Conservation (phyloP, 2,113 vertebrate genomes). For the Campylorhamphus procurvoides region DNA sequence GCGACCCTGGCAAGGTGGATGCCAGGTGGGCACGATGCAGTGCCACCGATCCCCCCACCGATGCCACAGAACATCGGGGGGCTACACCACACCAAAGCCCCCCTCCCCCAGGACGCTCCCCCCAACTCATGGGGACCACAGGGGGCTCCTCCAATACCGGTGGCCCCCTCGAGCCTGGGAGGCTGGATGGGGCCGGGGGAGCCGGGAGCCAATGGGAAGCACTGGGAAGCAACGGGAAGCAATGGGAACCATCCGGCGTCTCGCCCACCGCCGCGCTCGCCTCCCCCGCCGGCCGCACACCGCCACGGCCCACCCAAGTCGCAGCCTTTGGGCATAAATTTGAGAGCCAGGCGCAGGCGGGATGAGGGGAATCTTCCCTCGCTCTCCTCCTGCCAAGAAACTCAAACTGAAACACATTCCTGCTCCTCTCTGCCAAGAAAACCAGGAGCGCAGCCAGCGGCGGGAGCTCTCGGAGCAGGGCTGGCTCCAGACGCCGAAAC, state of each 20-base stretch:
- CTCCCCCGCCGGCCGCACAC: slow-evolving; percentile 56
- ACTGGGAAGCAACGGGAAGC: not conserved
- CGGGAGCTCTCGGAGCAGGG: slow-evolving; percentile 2
- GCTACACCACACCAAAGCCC: not conserved
- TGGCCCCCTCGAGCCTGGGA: not conserved
- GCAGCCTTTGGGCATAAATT: slow-evolving; percentile 73
- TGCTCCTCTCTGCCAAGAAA: slow-evolving; percentile 65
- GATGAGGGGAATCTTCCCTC: slow-evolving; percentile 61
- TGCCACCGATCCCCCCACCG: not conserved
- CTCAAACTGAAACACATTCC: slow-evolving; percentile 74
- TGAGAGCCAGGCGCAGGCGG: slow-evolving; percentile 61
- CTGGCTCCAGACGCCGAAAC: slow-evolving; percentile 25
- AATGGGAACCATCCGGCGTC: slow-evolving; percentile 13
- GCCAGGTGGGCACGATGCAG: not conserved
- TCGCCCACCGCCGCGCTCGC: slow-evolving; percentile 20
- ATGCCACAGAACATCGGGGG: not conserved
- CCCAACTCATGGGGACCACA: fast-evolving
- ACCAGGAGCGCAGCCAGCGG: slow-evolving; percentile 54
- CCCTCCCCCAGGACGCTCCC: not conserved
- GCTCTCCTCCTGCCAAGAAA: slow-evolving; percentile 66
- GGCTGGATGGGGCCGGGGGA: not conserved
- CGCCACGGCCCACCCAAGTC: slow-evolving; percentile 69
- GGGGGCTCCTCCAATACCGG: not conserved
- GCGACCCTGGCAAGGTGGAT: not conserved
- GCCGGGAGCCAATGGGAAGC: not conserved